Evolutionary conservation across 1,140 invertebrate genomes (phyloP).

Genomic region (Drosophila elegans): DNA sequence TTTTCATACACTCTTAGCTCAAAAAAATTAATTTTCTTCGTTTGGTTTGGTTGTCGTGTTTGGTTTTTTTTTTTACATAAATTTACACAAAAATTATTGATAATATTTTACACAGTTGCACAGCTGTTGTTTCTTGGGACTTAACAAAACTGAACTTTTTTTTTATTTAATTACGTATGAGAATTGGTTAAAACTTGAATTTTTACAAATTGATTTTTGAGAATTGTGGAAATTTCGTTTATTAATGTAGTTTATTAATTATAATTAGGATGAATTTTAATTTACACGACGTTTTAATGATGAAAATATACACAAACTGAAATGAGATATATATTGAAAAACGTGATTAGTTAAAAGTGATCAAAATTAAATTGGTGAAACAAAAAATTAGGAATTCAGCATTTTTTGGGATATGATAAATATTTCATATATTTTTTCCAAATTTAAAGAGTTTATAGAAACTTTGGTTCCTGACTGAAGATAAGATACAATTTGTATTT

Average conservation of each 20-base stretch:
- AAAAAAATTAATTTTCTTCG: constrained; percentile 49
- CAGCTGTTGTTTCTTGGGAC: constrained; percentile 33
- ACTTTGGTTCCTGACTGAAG: no score
- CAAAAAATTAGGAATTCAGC: no score
- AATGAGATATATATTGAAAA: constrained; percentile 47
- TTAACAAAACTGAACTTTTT: constrained; percentile 55
- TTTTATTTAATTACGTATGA: constrained; percentile 62
- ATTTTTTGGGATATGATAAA: no score
- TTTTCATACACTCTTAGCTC: constrained; percentile 32
- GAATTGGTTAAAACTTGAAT: constrained; percentile 62
- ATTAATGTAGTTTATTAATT: constrained; percentile 65
- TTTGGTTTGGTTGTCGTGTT: constrained; percentile 53
- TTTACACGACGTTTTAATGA: constrained; percentile 81
- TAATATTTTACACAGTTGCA: constrained; percentile 78
- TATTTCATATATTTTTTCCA: no score
- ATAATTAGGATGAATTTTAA: constrained; percentile 80
- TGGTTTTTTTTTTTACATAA: constrained; percentile 71
- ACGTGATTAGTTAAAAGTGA: not conserved
- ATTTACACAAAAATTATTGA: constrained; percentile 79
- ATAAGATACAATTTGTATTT: no score
- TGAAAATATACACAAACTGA: constrained; percentile 83
- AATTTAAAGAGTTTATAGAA: no score
- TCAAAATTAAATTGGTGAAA: no score
- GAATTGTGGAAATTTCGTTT: constrained; percentile 32
- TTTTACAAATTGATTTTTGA: constrained; percentile 62